Base-by-base conservation (phyloP, 2,888 invertebrate species). In the Bembecia ichneumoniformis region DNA sequence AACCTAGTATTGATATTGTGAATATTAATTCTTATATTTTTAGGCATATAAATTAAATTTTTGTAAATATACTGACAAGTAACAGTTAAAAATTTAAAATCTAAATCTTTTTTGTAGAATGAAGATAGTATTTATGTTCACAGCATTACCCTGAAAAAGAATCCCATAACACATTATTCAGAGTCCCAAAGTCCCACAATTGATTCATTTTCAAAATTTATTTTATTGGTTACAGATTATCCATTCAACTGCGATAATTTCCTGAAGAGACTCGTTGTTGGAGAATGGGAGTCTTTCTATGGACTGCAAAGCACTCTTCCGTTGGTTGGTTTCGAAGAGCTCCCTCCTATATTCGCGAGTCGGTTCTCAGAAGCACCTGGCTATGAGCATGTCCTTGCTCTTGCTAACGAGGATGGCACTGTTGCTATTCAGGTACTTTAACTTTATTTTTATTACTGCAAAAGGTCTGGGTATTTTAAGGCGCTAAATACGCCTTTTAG, bases 361-460 rank as follows among this genome's bases (percentile, higher is more conserved):
- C 92, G 93, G 68, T 95, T 94, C 73, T 91, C 93, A 10, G 91
- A 91, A 64, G 88, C 88, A 53, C 64, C 86, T 52, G 91, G 90
- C 50, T 90, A 89, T 59, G 90, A 92, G 64, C 90, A 95, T 65
- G 87, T 94, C 20, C 74, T 96, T 46, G 95, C 94, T 9, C 87
- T 96, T 49, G 95, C 95, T 5, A 95, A 96, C 71, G 96, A 96
- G 82, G 94, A 95, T 82, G 96, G 96, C 16, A 90, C 88, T 62
- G 86, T 94, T 40, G 90, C 90, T 47, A 86, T 90, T 50, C 90
- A 92, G 81, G 90, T 91, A 44, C 5, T 28, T 28, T 1, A 7
- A 20, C 20, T 5, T 20, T 20, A 20, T 5, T 17, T n/a, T 17
- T 17, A 17, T 17, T 20, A 20, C 20, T 20, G 5, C 5, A 20